Evolutionary conservation across 2,888 invertebrate species (phyloP).

Genomic region (Lasioglossum morio): DNA sequence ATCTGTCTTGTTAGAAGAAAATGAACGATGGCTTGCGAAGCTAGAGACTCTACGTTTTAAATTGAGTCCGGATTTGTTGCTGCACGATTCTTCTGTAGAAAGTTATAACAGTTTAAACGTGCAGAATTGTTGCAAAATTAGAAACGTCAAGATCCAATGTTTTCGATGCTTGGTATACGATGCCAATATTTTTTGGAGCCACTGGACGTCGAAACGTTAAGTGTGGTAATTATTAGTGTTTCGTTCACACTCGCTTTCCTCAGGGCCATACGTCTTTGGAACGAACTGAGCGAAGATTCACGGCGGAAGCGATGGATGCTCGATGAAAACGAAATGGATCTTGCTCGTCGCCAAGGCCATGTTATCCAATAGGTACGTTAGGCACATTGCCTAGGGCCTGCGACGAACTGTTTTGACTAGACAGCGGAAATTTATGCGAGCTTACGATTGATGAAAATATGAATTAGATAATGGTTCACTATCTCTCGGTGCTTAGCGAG

Average conservation of each 20-base stretch:
- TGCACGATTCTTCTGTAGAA: not conserved
- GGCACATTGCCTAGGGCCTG: not conserved
- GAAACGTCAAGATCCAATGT: not conserved
- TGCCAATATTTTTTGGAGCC: not conserved
- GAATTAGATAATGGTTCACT: not conserved
- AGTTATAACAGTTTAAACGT: not conserved
- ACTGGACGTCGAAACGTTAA: not conserved
- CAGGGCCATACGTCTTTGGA: not conserved
- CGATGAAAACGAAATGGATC: constrained; percentile 23
- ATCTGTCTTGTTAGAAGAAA: too few species aligned
- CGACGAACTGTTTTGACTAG: not conserved
- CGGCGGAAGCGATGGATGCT: constrained; percentile 26
- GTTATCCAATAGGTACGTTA: constrained; percentile 6
- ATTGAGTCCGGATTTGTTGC: too few species aligned
- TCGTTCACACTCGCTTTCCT: not conserved
- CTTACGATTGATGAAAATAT: not conserved
- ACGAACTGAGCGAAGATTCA: not conserved
- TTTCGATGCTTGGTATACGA: not conserved
- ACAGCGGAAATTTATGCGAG: not conserved
- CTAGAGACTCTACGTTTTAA: too few species aligned
- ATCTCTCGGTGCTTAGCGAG: not conserved
- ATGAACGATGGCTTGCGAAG: too few species aligned
- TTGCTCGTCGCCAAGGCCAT: not conserved
- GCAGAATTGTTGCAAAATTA: not conserved
- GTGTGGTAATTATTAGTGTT: not conserved